Percentiles rank a stretch among this genome's conserved stretches.
phyloP scores from a whole-genome alignment of 1,140 invertebrate species.

The Cyclina sinensis region DNA sequence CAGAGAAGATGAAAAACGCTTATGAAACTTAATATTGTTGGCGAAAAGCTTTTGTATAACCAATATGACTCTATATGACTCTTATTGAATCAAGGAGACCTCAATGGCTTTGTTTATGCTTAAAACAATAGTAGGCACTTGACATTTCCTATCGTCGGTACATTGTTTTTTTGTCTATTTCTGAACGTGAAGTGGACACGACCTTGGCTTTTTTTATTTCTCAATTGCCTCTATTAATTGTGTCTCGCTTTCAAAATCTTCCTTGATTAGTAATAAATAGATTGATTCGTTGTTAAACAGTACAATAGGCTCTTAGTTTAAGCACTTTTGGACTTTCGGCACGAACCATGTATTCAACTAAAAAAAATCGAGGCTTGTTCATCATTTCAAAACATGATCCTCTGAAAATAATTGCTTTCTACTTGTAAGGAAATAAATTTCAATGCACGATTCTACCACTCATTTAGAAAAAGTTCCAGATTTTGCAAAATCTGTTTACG shows the following conservation, averaged over 20 bases:
- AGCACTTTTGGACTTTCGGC: too few species aligned
- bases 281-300: too few species aligned
- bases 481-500: too few species aligned
- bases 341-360: too few species aligned
- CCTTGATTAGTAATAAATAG: conserved; percentile 6
- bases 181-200: not conserved
- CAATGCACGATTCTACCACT: too few species aligned
- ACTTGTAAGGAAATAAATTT: too few species aligned
- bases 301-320: too few species aligned
- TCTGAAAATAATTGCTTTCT: too few species aligned
- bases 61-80: conserved; percentile 29
- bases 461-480: too few species aligned
- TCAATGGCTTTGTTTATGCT: conserved; percentile 62
- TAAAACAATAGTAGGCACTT: conserved; percentile 36
- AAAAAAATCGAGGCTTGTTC: too few species aligned
- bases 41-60: conserved; percentile 46
- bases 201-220: conserved; percentile 13
- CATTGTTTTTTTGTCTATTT: conserved; percentile 41
- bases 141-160: not conserved
- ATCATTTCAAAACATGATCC: too few species aligned
- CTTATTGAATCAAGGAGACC: conserved; percentile 32
- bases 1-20: conserved; percentile 15
- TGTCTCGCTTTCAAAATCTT: not conserved
- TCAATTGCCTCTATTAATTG: not conserved
- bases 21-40: conserved; percentile 54